Base-by-base conservation (phyloP, 2,888 invertebrate genomes). In the Bembecia ichneumoniformis region DNA sequence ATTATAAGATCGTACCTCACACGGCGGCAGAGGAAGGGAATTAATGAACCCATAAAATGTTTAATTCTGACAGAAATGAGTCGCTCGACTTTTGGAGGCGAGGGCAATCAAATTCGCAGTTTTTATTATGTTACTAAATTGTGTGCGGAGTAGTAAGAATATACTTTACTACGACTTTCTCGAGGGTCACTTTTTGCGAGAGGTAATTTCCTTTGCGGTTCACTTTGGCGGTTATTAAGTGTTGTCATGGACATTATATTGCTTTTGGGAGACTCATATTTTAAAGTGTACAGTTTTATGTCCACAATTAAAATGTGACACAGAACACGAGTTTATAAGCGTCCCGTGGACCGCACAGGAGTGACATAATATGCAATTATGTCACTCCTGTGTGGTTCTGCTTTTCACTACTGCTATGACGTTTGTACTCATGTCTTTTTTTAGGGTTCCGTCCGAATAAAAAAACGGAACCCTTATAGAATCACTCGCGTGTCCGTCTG, bases 61-160 rank as follows among this genome's bases (percentile, higher is more conserved):
- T 50, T 50, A 47, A 47, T 47, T 50, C 43, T 47, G 50, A 50
- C 43, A 43, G 17, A 40, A 14, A 40, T 13, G 40, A 40, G 5
- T 11, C 28, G 45, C 11, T 34, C 13, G 43, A 35, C 50, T 46
- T 20, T 43, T 48, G 50, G 48, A 51, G 49, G 54, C 52, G 51
- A 55, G 51, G 47, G 54, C 53, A 51, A 56, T 60, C 54, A 56
- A 54, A 52, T 40, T n/a, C 48, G 35, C 43, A 46, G 45, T 54
- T 58, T 57, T 60, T 58, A 57, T 53, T n/a, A 49, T 50, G 40
- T 40, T 40, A 47, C 52, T 58, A 58, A 55, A 54, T 55, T 48
- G 51, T 40, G 40, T 49, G 35, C 45, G 48, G 47, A 35, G 47
- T 48, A 46, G 47, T 46, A 49, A 51, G 53, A 52, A 40, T 14